These are phyloP conservation scores for Bombus terrestris DNA, from an alignment of 1,140 invertebrate genomes.

Conservation along the genomic window DNA sequence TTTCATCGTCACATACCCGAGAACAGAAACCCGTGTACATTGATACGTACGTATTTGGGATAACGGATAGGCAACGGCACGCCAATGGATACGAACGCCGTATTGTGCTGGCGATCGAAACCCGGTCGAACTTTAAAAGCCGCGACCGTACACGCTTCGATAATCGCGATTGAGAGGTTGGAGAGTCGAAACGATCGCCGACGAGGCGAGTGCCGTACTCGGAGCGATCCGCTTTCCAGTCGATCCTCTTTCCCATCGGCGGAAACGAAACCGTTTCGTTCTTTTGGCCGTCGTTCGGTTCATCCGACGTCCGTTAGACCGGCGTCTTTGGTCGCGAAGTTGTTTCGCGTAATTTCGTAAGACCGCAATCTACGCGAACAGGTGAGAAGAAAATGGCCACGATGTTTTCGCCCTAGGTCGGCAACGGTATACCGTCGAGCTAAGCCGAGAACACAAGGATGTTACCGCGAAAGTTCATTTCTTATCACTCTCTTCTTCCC, in stretches of 20 bases:
- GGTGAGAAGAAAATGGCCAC: slow-evolving; percentile 37
- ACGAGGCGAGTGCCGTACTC: neutral
- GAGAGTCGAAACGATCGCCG: neutral
- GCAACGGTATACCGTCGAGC: slow-evolving; percentile 22
- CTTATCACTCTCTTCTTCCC: slow-evolving; percentile 16
- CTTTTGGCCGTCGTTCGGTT: neutral
- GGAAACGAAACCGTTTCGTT: neutral
- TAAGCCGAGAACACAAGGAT: slow-evolving; percentile 36
- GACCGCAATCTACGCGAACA: slow-evolving; percentile 52
- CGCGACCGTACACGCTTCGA: neutral
- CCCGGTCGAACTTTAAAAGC: neutral
- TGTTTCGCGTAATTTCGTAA: slow-evolving; percentile 55
- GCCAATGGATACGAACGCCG: neutral
- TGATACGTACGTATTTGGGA: neutral
- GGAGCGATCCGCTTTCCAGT: neutral
- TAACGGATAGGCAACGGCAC: neutral
- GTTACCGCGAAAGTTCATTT: slow-evolving; percentile 43
- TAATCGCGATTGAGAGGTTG: neutral
- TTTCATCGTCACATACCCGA: neutral
- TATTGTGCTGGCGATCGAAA: neutral
- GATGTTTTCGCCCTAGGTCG: slow-evolving; percentile 29
- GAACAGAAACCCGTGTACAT: too few relatives aligned
- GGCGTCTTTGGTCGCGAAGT: slow-evolving; percentile 13
- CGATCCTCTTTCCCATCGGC: neutral
- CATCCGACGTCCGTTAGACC: neutral